Percentiles rank a stretch among this genome's conserved stretches.
phyloP scores from a whole-genome alignment of 2,888 invertebrate species.

The Eilema caniola region DNA sequence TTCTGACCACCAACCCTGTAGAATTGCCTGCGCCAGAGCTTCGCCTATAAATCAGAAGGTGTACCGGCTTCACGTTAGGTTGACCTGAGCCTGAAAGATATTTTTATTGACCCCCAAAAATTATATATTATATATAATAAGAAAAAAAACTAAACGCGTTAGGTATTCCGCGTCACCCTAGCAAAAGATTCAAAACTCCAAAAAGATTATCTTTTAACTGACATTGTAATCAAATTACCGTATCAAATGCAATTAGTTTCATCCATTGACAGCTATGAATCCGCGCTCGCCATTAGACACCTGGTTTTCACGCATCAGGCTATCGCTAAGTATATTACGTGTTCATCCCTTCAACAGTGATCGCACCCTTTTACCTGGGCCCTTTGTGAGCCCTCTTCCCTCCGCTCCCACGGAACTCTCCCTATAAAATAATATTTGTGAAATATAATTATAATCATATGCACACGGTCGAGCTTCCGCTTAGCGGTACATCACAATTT shows the following conservation, averaged over 20 bases:
- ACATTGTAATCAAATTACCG: conserved; percentile 27
- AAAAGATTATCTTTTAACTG: conserved; percentile 6
- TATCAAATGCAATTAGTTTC: conserved; percentile 48
- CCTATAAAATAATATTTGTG: conserved; percentile 75
- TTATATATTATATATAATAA: too few species aligned
- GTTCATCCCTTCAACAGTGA: conserved; percentile 65
- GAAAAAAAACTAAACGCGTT: too few species aligned
- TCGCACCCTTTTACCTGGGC: conserved; percentile 67
- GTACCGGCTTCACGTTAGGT: neutral
- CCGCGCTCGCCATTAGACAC: conserved; percentile 63
- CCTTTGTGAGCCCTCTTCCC: conserved; percentile 52
- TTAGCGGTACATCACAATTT: conserved; percentile 58
- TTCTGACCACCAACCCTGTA: neutral
- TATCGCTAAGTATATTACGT: conserved; percentile 71
- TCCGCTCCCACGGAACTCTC: conserved; percentile 77
- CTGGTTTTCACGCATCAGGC: conserved; percentile 65
- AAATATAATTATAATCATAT: conserved; percentile 84
- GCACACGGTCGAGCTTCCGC: conserved; percentile 78
- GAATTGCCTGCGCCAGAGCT: neutral
- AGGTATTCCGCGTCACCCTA: neutral
- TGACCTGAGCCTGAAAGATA: neutral
- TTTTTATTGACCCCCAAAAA: neutral
- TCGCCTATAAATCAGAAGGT: neutral
- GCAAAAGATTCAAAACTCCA: neutral
- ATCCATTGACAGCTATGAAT: conserved; percentile 45